These are phyloP conservation scores for Verasper variegatus DNA, from an alignment of 2,113 vertebrate species.

Conservation along the genomic window DNA sequence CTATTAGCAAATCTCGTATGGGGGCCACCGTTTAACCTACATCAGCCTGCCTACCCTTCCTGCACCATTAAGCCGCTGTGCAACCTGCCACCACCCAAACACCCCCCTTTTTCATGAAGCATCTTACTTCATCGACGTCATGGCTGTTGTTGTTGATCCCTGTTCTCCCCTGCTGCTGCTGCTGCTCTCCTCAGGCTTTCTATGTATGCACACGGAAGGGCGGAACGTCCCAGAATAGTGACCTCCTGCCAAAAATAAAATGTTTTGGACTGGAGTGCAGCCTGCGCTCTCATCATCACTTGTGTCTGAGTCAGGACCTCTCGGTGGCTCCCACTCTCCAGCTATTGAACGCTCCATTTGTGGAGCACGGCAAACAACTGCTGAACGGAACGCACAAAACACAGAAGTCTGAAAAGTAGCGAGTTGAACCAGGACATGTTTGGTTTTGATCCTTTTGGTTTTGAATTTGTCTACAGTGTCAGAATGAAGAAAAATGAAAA, in stretches of 20 bases:
- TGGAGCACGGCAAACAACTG: too few relatives aligned
- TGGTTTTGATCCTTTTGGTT: neutral
- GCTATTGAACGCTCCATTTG: too few relatives aligned
- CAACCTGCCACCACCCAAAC: neutral
- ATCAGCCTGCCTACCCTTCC: neutral
- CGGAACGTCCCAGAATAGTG: neutral
- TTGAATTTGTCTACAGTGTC: neutral
- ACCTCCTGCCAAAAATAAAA: neutral
- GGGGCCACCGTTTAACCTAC: neutral
- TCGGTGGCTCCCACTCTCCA: neutral
- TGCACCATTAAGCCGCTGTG: neutral
- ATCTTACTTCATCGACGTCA: too few relatives aligned
- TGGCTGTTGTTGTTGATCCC: too few relatives aligned
- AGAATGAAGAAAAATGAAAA: too few relatives aligned
- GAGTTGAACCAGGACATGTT: neutral
- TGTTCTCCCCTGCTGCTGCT: neutral
- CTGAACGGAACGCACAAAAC: neutral
- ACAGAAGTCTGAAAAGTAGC: neutral
- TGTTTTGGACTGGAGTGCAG: neutral
- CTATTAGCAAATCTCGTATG: too few relatives aligned
- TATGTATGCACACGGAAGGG: neutral
- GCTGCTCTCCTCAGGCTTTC: neutral
- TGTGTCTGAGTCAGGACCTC: neutral
- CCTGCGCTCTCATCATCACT: neutral
- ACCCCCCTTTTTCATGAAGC: neutral